Percentiles rank a stretch among this genome's conserved stretches.
phyloP scores from a whole-genome alignment of 1,140 invertebrate genomes.

The Brachionus asplanchnoidis region DNA sequence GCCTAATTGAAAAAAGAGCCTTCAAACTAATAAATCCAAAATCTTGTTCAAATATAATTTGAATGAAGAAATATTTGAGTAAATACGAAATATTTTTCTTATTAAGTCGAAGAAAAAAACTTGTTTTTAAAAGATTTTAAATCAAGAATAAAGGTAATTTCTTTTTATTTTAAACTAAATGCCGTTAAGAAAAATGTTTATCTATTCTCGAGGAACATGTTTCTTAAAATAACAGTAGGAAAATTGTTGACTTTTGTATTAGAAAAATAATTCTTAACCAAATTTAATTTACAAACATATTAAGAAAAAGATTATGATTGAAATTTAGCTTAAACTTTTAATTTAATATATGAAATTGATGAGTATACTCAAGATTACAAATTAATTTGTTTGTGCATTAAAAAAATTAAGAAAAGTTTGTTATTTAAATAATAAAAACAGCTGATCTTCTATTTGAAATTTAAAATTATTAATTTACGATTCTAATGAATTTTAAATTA shows the following conservation, averaged over 20 bases:
- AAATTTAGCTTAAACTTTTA: no score
- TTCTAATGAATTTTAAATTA: no score
- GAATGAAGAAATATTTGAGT: background rate
- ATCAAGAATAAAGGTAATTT: background rate
- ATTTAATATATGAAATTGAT: no score
- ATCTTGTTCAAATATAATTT: background rate
- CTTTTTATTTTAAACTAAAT: background rate
- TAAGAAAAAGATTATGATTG: background rate
- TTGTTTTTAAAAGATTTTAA: background rate
- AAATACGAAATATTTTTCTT: background rate
- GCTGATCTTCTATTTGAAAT: background rate
- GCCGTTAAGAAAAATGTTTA: background rate
- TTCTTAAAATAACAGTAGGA: background rate
- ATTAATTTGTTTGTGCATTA: background rate
- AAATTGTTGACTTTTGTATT: background rate
- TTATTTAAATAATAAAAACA: background rate
- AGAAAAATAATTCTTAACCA: background rate
- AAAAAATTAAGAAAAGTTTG: background rate
- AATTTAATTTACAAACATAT: background rate
- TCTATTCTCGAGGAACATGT: background rate
- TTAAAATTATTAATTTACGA: background rate
- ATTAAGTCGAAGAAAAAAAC: background rate
- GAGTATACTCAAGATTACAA: background rate
- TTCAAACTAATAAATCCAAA: background rate
- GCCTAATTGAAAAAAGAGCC: background rate